These are phyloP conservation scores for Lophotis ruficrista DNA, from an alignment of 2,113 vertebrate species.

Conservation along the genomic window DNA sequence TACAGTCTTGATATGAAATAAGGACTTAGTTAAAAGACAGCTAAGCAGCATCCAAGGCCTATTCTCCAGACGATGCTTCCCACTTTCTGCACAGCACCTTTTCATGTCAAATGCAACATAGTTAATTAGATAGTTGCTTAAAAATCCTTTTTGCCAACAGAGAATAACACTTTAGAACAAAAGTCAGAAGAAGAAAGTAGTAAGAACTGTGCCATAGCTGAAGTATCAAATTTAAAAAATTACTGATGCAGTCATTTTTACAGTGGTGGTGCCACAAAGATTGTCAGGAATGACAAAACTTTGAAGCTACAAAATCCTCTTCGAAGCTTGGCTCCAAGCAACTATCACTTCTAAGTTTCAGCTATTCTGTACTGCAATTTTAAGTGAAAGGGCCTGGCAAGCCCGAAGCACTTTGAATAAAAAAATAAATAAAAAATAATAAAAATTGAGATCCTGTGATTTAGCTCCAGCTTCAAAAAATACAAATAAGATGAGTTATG, in stretches of 20 bases:
- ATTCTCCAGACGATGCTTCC: background rate
- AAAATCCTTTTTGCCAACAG: background rate
- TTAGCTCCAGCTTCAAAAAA: background rate
- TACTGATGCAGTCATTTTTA: background rate
- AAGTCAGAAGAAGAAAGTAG: background rate
- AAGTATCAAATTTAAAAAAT: constrained; percentile 11
- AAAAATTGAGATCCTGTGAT: background rate
- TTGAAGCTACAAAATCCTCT: constrained; percentile 37
- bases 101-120: background rate
- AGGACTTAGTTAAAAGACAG: background rate
- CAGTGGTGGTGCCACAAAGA: background rate
- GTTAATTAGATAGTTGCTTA: background rate
- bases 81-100: background rate
- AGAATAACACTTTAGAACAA: background rate
- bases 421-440: background rate
- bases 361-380: background rate
- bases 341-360: constrained; percentile 25
- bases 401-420: background rate
- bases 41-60: background rate
- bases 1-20: background rate
- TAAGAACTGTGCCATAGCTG: background rate
- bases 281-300: constrained; percentile 20
- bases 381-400: background rate
- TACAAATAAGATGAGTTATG: background rate
- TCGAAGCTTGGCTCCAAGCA: constrained; percentile 33